Evolutionary conservation across 2,888 invertebrate species (phyloP), one percentile per base, ranked within the genome.

Genomic region (Mesorhabditis sp.): DNA sequence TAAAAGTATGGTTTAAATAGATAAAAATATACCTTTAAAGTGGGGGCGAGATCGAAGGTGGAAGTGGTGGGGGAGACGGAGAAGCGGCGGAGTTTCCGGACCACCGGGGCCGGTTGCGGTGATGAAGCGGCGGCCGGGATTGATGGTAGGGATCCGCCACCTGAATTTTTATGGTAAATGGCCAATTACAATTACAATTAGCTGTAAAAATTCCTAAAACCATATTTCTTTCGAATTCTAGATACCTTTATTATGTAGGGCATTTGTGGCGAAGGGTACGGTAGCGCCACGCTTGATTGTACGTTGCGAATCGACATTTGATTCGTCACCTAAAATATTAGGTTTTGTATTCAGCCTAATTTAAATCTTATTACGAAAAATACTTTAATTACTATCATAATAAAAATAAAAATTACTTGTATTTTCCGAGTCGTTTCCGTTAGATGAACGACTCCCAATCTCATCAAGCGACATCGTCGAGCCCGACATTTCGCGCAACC

Each of bases 1-100:
- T n/a, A 1, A 50, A 50, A 2, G n/a, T 50, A 13, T 67, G 4
- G 3, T 67, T 67, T 6, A 4, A 43, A 28, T 13, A n/a, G 42
- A n/a, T 6, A 45, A 42, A 5, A 5, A 58, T 28, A 7, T 15
- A 73, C 69, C 69, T 69, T 66, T 4, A 66, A 43, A 10, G 66
- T 71, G 6, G 74, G 71, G 0, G 72, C 62, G 45, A 79, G 72
- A 66, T 76, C 76, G 65, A 79, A 76, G 5, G 77, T 72, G 13
- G 76, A 76, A 5, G 76, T 75, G 0, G 79, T 76, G 4, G 80
- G 80, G 0, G 80, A 80, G 2, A 80, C 80, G 5, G 79, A 79
- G 71, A 80, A 80, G 6, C 80, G 72, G 42, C 80, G 70, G 43
- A 73, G 70, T 61, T 79, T 79, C 15, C 76, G 65, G 13, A 79